Conservation (phyloP, 1,140 invertebrate genomes). For the Brachionus rubens region DNA sequence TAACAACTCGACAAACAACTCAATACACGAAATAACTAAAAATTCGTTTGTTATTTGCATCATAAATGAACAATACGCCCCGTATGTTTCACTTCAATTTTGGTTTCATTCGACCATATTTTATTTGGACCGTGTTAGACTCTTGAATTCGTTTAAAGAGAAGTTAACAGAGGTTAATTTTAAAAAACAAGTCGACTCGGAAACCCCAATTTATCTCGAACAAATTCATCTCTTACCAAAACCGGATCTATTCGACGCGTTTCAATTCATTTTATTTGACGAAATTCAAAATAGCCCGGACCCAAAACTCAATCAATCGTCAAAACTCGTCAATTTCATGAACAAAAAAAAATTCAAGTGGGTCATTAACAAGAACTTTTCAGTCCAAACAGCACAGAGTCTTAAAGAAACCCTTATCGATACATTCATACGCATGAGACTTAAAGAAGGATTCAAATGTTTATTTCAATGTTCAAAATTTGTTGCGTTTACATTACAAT, state of each 20-base stretch:
- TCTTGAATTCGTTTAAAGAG: neutral
- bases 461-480: conserved; percentile 36
- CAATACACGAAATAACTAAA: neutral
- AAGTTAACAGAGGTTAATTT: neutral
- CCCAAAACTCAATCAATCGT: conserved; percentile 8
- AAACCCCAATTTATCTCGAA: neutral
- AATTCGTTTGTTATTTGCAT: conserved; percentile 34
- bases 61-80: neutral
- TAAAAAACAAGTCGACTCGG: neutral
- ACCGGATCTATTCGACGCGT: conserved; percentile 7
- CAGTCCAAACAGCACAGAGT: neutral
- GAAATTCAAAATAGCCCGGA: neutral
- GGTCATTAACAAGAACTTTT: conserved; percentile 9
- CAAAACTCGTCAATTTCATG: conserved; percentile 30
- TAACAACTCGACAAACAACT: conserved; percentile 1
- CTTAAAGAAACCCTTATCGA: conserved; percentile 35
- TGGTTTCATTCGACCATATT: conserved; percentile 29
- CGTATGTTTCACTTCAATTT: conserved; percentile 35
- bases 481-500: conserved; percentile 2
- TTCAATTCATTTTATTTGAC: conserved; percentile 39
- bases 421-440: neutral
- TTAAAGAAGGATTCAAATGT: conserved; percentile 44
- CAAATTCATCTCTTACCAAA: conserved; percentile 14
- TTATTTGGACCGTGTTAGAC: neutral
- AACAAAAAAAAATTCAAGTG: conserved; percentile 40